These are phyloP conservation scores for Eriocheir sinensis DNA, from an alignment of 1,140 invertebrate genomes.

Conservation along the genomic window DNA sequence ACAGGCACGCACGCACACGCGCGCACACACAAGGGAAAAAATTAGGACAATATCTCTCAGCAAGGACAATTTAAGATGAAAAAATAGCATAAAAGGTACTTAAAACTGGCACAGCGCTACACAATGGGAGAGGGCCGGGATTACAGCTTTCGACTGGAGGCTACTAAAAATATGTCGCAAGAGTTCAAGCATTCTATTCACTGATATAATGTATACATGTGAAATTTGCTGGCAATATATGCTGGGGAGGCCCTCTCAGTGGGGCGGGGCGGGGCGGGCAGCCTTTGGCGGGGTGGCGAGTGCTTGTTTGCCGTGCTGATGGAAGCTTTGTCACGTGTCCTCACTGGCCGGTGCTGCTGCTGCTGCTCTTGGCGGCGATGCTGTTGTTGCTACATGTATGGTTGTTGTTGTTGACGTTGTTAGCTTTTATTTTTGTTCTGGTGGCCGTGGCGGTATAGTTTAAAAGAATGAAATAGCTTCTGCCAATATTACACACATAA, in stretches of 20 bases:
- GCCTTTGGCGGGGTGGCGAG: background rate
- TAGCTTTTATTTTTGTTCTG: too few species aligned
- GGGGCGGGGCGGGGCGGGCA: background rate
- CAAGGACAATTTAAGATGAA: slow-evolving; percentile 17
- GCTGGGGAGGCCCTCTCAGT: background rate
- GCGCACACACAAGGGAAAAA: background rate
- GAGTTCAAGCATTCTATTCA: slow-evolving; percentile 8
- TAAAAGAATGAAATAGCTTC: too few species aligned
- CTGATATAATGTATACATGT: slow-evolving; percentile 18
- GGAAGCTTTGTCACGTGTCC: background rate
- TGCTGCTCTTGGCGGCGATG: too few species aligned
- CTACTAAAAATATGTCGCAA: slow-evolving; percentile 15
- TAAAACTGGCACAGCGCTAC: background rate
- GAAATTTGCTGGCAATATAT: slow-evolving; percentile 16
- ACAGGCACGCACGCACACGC: slow-evolving; percentile 34
- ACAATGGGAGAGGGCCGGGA: background rate
- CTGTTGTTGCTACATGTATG: too few species aligned
- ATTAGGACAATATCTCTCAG: slow-evolving; percentile 25
- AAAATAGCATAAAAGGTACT: slow-evolving; percentile 26
- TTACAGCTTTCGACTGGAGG: background rate
- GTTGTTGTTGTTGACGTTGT: too few species aligned
- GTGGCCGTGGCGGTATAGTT: too few species aligned
- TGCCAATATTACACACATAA: background rate
- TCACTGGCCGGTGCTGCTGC: background rate
- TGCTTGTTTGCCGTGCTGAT: background rate